Base-by-base conservation (phyloP, 2,888 invertebrate species). In the Microplitis deprimator region DNA sequence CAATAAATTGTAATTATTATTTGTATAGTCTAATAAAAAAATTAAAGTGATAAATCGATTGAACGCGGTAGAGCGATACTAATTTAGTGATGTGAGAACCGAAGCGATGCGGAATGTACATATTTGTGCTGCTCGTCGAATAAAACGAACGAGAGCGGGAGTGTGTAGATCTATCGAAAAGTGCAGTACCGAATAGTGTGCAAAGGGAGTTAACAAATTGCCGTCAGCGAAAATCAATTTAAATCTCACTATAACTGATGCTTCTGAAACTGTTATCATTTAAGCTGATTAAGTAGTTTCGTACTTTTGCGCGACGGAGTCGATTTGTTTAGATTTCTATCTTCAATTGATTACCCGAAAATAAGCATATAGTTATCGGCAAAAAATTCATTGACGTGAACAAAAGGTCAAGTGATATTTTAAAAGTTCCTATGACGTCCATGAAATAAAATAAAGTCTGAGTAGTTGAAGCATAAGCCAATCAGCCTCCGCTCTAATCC, bases 41-140 rank as follows among this genome's bases (percentile, higher is more conserved):
- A 65, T 13, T 7, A 65, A 29, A 65, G 38, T 29, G 38, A 65
- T 65, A 65, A 65, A 38, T 65, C 65, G 20, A 65, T 29, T 65
- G 20, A 38, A 65, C 65, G 65, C 29, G 7, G 20, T 38, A 65
- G 65, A 5, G 13, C 38, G 65, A 65, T 29, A 65, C 65, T 65
- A 65, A 65, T 65, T 65, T 65, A 65, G 29, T 65, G 65, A 65
- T 65, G 65, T 65, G 65, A 65, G 38, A 65, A 29, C 13, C 38
- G 65, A 65, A 65, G 10, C 65, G 65, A 65, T 65, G 65, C 20
- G 13, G 65, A 65, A 65, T 65, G 65, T 65, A 65, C 65, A 65
- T 65, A 65, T 65, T 65, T 65, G 65, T 65, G 65, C 38, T 29
- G 50, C 65, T 65, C 65, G 65, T 65, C 38, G 65, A 65, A 65